Evolutionary conservation across 2,113 vertebrate species (phyloP).

Genomic region (Oncorhynchus mykiss): DNA sequence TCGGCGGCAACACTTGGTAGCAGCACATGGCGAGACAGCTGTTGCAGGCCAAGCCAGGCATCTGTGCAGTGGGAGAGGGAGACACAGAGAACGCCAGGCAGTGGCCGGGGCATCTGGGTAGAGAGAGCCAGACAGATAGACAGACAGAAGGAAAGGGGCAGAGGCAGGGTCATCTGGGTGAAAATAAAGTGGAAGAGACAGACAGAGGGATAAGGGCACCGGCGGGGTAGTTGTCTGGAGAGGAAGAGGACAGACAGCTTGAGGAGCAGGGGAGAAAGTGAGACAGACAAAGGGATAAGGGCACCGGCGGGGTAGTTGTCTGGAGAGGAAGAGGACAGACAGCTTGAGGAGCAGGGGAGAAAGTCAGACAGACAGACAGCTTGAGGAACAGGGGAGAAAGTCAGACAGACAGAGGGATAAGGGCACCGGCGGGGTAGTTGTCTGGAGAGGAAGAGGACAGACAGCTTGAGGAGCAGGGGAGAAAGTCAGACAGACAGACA

Average conservation of each 20-base stretch:
- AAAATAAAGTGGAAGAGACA: conserved; percentile 63
- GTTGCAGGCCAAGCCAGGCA: conserved; percentile 78
- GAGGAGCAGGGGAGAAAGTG: neutral
- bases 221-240: conserved; percentile 54
- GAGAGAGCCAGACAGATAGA: conserved; percentile 17
- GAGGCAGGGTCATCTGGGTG: conserved; percentile 56
- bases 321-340: too few relatives aligned
- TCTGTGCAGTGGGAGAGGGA: conserved; percentile 73
- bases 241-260: neutral
- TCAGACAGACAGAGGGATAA: too few relatives aligned
- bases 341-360: neutral
- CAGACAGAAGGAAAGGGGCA: conserved; percentile 37
- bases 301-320: too few relatives aligned
- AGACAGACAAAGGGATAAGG: too few relatives aligned
- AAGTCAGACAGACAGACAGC: too few relatives aligned
- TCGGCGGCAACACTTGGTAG: conserved; percentile 80
- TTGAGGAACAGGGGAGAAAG: too few relatives aligned
- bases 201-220: conserved; percentile 55
- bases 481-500: too few relatives aligned
- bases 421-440: too few relatives aligned
- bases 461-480: too few relatives aligned
- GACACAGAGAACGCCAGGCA: conserved; percentile 43
- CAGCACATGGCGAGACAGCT: conserved; percentile 82
- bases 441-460: too few relatives aligned
- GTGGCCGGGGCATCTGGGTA: conserved; percentile 45